Evolutionary conservation across 2,113 vertebrate species (phyloP).

Genomic region (Shinisaurus crocodilurus): DNA sequence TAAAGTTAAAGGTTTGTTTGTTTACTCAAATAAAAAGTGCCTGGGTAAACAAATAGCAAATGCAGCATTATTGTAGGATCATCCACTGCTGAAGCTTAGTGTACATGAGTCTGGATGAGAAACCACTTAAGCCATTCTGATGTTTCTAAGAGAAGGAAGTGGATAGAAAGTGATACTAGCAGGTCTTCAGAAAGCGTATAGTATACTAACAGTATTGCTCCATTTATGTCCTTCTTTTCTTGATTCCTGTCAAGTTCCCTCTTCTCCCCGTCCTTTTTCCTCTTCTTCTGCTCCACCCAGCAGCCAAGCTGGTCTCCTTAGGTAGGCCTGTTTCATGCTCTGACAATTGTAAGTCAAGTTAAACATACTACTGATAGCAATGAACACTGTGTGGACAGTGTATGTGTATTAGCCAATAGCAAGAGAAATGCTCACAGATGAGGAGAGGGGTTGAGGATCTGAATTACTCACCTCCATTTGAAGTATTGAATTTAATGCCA

Average conservation of each 20-base stretch:
- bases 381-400: not conserved
- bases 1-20: not conserved
- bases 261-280: not conserved
- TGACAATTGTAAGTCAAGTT: not conserved
- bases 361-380: not conserved
- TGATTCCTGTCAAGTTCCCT: not conserved
- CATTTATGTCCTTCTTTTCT: not conserved
- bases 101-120: not conserved
- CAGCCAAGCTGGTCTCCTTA: not conserved
- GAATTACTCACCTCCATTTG: conserved; percentile 87
- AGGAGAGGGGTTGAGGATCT: not conserved
- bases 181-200: not conserved
- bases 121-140: not conserved
- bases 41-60: not conserved
- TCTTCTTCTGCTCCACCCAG: not conserved
- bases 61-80: not conserved
- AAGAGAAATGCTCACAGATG: not conserved
- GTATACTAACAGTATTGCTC: not conserved
- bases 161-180: not conserved
- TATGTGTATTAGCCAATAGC: fast-evolving
- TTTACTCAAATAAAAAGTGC: not conserved
- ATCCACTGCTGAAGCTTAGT: not conserved
- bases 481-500: conserved; percentile 97
- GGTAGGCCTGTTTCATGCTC: not conserved
- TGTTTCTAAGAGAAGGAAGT: not conserved